Percentiles rank a stretch among this genome's conserved stretches.
phyloP scores from a whole-genome alignment of 2,113 vertebrate genomes.

The Microtus ochrogaster region DNA sequence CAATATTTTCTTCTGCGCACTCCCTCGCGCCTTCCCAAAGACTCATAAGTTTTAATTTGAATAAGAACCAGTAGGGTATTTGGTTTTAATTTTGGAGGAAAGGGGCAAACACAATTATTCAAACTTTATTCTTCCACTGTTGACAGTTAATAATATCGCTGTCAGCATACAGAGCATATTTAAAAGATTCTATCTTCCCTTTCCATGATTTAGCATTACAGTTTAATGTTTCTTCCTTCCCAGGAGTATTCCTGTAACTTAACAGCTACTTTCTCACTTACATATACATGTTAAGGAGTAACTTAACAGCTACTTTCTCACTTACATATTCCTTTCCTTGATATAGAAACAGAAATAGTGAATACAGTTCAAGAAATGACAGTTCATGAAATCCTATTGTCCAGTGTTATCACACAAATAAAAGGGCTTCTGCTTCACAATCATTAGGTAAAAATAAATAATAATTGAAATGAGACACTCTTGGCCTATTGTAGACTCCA shows the following conservation, averaged over 20 bases:
- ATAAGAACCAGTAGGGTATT: conserved; percentile 49
- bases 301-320: conserved; percentile 37
- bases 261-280: conserved; percentile 20
- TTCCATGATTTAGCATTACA: conserved; percentile 42
- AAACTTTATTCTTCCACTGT: conserved; percentile 44
- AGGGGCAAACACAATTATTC: conserved; percentile 62
- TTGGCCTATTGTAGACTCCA: background rate
- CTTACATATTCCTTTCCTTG: background rate
- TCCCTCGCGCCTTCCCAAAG: conserved; percentile 50
- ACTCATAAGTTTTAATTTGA: conserved; percentile 65
- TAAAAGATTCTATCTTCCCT: conserved; percentile 59
- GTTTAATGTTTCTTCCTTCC: conserved; percentile 63
- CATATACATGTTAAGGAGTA: no score
- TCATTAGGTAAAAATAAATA: background rate
- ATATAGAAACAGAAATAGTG: conserved; percentile 30
- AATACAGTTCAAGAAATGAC: background rate
- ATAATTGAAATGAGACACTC: conserved; percentile 17
- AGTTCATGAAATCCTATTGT: background rate
- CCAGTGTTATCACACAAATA: background rate
- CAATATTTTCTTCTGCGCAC: background rate
- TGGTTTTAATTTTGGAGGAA: conserved; percentile 55
- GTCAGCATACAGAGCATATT: conserved; percentile 27
- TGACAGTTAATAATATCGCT: conserved; percentile 61
- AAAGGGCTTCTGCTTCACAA: background rate
- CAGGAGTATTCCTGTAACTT: conserved; percentile 46